These are phyloP conservation scores for Caenorhabditis sulstoni DNA, from an alignment of 2,888 invertebrate species.

Conservation along the genomic window DNA sequence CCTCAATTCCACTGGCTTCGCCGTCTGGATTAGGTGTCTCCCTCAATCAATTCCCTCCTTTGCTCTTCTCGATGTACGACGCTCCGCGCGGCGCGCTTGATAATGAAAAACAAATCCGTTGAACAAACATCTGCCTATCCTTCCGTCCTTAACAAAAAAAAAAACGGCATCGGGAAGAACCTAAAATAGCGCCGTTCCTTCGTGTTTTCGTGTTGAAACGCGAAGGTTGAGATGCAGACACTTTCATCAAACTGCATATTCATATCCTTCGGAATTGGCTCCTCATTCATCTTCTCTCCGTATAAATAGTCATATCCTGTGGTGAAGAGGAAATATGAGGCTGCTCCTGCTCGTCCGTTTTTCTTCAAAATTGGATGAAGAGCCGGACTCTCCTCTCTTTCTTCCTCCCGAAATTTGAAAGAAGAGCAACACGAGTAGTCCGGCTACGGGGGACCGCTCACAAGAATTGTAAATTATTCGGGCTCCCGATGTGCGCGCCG, in stretches of 20 bases:
- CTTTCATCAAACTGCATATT: slow-evolving; percentile 32
- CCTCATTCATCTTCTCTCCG: slow-evolving; percentile 6
- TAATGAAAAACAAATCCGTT: slow-evolving; percentile 59
- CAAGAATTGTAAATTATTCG: slow-evolving; percentile 58
- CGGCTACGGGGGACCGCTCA: slow-evolving; percentile 17
- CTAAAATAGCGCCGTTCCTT: no score
- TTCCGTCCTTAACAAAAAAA: slow-evolving; percentile 6
- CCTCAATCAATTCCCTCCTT: slow-evolving; percentile 37
- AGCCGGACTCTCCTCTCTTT: slow-evolving; percentile 28
- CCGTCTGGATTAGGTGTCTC: slow-evolving; percentile 39
- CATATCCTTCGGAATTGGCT: slow-evolving; percentile 4
- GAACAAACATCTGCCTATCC: slow-evolving; percentile 24
- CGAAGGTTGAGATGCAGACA: no score
- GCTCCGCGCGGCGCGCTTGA: slow-evolving; percentile 35
- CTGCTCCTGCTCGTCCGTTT: slow-evolving; percentile 24
- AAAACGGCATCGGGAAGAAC: background rate
- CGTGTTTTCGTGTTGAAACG: no score
- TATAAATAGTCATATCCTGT: slow-evolving; percentile 44
- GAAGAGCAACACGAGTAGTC: slow-evolving; percentile 39
- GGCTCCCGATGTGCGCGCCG: slow-evolving; percentile 42
- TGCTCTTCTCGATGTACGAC: slow-evolving; percentile 18
- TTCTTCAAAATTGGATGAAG: slow-evolving; percentile 60
- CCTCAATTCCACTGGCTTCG: slow-evolving; percentile 27
- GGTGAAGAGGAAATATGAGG: slow-evolving; percentile 46
- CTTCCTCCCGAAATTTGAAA: slow-evolving; percentile 26